These are phyloP conservation scores for Empidonax traillii DNA, from an alignment of 2,113 vertebrate genomes.

Conservation along the genomic window DNA sequence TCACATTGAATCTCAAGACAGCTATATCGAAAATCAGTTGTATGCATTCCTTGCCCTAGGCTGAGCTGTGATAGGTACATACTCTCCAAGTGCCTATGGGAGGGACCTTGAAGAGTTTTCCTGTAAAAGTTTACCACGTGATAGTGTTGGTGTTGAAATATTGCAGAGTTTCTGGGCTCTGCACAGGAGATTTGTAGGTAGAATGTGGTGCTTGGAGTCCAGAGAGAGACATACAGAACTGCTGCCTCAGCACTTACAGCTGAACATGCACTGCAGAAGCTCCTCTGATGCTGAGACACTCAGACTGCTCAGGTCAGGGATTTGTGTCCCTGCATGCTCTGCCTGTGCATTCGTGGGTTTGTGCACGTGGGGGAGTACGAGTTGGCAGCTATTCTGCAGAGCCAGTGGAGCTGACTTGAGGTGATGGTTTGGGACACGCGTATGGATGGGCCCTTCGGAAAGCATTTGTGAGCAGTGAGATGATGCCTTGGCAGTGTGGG, in stretches of 20 bases:
- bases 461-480: background rate
- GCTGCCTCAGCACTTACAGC: background rate
- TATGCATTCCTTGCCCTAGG: background rate
- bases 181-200: background rate
- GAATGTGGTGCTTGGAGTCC: background rate
- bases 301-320: background rate
- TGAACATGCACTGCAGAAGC: background rate
- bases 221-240: background rate
- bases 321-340: background rate
- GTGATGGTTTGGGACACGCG: background rate
- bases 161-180: background rate
- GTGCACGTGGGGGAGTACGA: fast-evolving
- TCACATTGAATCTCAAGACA: background rate
- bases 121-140: background rate
- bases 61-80: background rate
- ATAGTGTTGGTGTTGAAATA: background rate
- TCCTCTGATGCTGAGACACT: background rate
- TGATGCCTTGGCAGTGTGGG: background rate
- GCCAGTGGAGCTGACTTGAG: background rate
- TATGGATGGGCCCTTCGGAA: background rate
- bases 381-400: background rate
- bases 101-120: background rate
- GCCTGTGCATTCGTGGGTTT: fast-evolving
- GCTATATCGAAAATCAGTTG: background rate
- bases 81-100: background rate